Conservation (phyloP, 2,888 invertebrate genomes). For the Euplexia lucipara region DNA sequence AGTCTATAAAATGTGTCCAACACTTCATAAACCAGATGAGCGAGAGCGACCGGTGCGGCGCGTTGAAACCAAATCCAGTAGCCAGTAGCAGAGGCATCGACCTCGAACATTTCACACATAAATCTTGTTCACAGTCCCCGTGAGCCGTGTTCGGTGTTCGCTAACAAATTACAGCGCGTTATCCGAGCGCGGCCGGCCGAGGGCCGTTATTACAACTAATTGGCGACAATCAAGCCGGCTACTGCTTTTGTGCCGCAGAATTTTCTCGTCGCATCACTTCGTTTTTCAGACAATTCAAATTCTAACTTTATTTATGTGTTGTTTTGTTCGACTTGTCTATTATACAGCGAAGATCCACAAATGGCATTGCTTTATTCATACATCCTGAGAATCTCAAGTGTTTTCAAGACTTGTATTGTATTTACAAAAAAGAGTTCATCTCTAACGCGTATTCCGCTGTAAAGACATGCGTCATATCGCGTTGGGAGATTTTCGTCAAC, state of each 20-base stretch:
- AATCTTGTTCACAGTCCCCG: conserved; percentile 78
- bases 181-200: conserved; percentile 74
- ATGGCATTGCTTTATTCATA: conserved; percentile 36
- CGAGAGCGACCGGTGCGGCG: conserved; percentile 51
- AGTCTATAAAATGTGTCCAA: conserved; percentile 68
- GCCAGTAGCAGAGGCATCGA: conserved; percentile 75
- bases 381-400: conserved; percentile 28
- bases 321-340: conserved; percentile 46
- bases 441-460: conserved; percentile 23
- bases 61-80: conserved; percentile 65
- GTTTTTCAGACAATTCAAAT: conserved; percentile 67
- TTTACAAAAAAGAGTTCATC: conserved; percentile 17
- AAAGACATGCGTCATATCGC: conserved; percentile 20
- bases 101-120: conserved; percentile 85
- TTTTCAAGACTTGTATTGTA: conserved; percentile 34
- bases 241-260: conserved; percentile 79
- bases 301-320: conserved; percentile 40
- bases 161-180: conserved; percentile 84
- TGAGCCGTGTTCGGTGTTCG: conserved; percentile 66
- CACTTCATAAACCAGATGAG: conserved; percentile 72
- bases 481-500: conserved; percentile 20
- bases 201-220: conserved; percentile 88
- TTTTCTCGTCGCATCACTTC: conserved; percentile 73
- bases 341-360: conserved; percentile 35
- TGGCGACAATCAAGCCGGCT: conserved; percentile 86